Conservation (phyloP, 2,888 invertebrate genomes). For the Phytoseiulus persimilis region DNA sequence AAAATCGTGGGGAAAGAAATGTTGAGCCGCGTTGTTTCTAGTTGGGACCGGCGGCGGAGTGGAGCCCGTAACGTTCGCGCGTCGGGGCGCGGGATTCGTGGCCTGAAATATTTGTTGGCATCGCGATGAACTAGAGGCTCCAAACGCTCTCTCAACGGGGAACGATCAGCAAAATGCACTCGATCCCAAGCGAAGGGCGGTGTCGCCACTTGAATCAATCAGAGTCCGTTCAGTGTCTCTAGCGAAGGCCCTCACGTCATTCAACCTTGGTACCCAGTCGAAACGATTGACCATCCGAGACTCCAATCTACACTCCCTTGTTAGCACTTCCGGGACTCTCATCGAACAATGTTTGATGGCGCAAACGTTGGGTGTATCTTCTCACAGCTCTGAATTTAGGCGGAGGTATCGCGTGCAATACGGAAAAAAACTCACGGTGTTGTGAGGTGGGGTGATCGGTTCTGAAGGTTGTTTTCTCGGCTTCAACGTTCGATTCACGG, state of each 20-base stretch:
- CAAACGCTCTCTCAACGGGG: too few species aligned
- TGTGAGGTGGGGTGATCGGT: slow-evolving; percentile 19
- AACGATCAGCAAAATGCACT: too few species aligned
- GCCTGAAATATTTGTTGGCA: not conserved
- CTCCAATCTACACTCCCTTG: not conserved
- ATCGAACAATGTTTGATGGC: too few species aligned
- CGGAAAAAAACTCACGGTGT: not conserved
- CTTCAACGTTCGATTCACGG: slow-evolving; percentile 71
- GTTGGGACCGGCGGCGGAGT: slow-evolving; percentile 43
- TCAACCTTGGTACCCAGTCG: too few species aligned
- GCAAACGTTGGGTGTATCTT: too few species aligned
- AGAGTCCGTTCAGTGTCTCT: not conserved
- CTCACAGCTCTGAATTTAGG: too few species aligned
- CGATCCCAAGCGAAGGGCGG: not conserved
- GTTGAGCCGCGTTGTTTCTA: slow-evolving; percentile 38
- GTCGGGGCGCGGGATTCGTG: slow-evolving; percentile 18
- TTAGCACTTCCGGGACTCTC: not conserved
- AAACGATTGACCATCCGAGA: not conserved
- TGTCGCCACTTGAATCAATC: not conserved
- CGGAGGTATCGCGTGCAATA: too few species aligned
- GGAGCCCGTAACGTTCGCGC: not conserved
- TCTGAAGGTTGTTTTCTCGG: slow-evolving; percentile 53
- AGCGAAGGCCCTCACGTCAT: too few species aligned
- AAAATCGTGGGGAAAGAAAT: slow-evolving; percentile 32
- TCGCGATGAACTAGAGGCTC: not conserved